These are phyloP conservation scores for Schizopygopsis pylzovi DNA, from an alignment of 2,797 vertebrate genomes.

Conservation along the genomic window DNA sequence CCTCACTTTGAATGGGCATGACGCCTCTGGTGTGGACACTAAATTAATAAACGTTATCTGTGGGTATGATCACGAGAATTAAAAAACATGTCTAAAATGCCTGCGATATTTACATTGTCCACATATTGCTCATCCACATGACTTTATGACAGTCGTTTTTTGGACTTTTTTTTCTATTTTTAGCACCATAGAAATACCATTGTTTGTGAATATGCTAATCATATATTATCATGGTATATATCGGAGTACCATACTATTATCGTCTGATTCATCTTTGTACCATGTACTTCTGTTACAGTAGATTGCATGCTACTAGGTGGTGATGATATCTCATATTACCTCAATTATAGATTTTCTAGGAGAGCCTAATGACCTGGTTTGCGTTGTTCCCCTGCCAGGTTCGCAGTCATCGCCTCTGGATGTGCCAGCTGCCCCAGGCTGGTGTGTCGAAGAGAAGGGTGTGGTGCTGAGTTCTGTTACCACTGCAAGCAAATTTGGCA, in stretches of 20 bases:
- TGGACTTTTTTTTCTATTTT: background rate
- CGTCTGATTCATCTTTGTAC: background rate
- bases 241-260: slow-evolving; percentile 1
- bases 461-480: slow-evolving; percentile 97
- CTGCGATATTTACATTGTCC: background rate
- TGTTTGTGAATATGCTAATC: background rate
- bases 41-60: background rate
- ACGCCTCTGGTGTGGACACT: no score
- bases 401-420: slow-evolving; percentile 96
- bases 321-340: slow-evolving; percentile 17
- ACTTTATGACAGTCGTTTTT: background rate
- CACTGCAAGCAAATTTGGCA: slow-evolving; percentile 99
- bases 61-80: background rate
- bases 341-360: slow-evolving; percentile 19
- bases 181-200: background rate
- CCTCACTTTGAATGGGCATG: no score
- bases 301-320: background rate
- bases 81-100: background rate
- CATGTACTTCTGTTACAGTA: background rate
- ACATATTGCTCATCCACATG: background rate
- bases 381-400: slow-evolving; percentile 74
- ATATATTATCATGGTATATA: background rate
- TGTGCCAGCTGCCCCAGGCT: slow-evolving; percentile 98
- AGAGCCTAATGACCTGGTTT: slow-evolving; percentile 8
- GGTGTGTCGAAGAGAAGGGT: slow-evolving; percentile 94